Percentiles rank a stretch among this genome's conserved stretches.
phyloP scores from a whole-genome alignment of 1,140 invertebrate genomes.

The Metopolophium dirhodum region DNA sequence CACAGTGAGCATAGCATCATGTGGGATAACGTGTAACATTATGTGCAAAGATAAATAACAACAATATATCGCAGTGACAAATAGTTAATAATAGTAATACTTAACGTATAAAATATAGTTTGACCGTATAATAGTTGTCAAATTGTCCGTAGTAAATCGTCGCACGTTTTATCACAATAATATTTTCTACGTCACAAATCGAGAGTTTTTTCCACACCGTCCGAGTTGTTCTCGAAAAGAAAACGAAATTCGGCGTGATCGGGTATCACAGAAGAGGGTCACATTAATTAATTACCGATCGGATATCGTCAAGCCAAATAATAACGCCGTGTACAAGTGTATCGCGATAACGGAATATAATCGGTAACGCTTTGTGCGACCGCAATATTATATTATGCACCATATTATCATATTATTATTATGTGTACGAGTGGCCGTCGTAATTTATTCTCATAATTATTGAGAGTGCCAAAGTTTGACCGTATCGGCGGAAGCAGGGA shows the following conservation, averaged over 20 bases:
- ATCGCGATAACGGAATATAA: not conserved
- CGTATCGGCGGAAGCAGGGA: not conserved
- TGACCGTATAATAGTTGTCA: not conserved
- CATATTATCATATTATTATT: not conserved
- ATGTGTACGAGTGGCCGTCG: not conserved
- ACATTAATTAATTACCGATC: not conserved
- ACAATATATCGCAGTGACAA: not conserved
- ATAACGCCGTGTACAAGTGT: not conserved
- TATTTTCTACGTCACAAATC: not conserved
- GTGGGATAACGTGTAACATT: not conserved
- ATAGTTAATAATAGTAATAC: not conserved
- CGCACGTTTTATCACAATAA: not conserved
- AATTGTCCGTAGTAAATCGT: not conserved
- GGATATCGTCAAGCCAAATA: not conserved
- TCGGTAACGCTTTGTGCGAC: not conserved
- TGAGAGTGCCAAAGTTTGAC: not conserved
- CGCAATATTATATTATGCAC: not conserved
- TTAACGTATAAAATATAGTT: not conserved
- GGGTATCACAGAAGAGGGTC: too few relatives aligned
- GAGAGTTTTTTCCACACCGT: not conserved
- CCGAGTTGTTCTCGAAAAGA: too few relatives aligned
- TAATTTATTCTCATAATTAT: slow-evolving; percentile 31
- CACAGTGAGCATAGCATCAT: not conserved
- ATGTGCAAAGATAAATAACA: not conserved
- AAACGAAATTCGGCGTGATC: too few relatives aligned